phyloP scores from a whole-genome alignment of 37 sponge, comb jelly and placozoan species.

The Bolinopsis microptera region DNA sequence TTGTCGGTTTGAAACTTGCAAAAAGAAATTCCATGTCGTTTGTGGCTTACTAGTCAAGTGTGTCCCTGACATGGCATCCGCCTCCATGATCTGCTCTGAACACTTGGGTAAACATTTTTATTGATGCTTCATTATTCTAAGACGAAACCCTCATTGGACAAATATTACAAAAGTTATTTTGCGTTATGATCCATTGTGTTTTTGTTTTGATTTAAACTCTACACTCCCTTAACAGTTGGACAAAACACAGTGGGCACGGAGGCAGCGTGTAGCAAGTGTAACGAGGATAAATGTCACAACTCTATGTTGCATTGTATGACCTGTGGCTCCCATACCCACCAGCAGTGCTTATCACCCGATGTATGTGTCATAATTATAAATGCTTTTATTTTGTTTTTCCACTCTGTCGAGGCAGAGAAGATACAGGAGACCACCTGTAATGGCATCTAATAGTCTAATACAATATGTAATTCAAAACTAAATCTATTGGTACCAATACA shows the following conservation, averaged over 20 bases:
- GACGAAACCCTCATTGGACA: neutral
- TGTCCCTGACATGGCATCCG: slow-evolving; percentile 18
- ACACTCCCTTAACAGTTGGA: neutral
- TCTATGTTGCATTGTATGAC: slow-evolving; percentile 57
- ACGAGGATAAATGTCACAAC: slow-evolving; percentile 42
- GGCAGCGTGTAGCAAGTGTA: slow-evolving; percentile 55
- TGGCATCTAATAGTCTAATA: too few species aligned
- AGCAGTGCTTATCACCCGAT: slow-evolving; percentile 52
- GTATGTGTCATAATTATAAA: neutral
- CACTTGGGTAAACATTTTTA: slow-evolving; percentile 59
- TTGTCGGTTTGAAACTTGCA: slow-evolving; percentile 35
- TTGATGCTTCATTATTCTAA: too few species aligned
- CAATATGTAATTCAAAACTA: too few species aligned
- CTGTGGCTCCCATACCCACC: slow-evolving; percentile 58
- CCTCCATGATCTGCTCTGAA: slow-evolving; percentile 58
- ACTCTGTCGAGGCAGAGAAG: too few species aligned
- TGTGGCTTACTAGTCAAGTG: slow-evolving; percentile 23
- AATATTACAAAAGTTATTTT: too few species aligned
- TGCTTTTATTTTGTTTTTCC: neutral
- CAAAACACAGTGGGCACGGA: neutral
- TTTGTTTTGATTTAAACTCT: neutral
- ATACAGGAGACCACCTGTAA: too few species aligned
- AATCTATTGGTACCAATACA: too few species aligned
- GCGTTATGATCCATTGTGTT: too few species aligned
- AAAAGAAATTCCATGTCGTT: slow-evolving; percentile 39